Evolutionary conservation across 2,797 vertebrate genomes (phyloP), one percentile per base, ranked within the genome.

Genomic region (Sibirionetta formosa): DNA sequence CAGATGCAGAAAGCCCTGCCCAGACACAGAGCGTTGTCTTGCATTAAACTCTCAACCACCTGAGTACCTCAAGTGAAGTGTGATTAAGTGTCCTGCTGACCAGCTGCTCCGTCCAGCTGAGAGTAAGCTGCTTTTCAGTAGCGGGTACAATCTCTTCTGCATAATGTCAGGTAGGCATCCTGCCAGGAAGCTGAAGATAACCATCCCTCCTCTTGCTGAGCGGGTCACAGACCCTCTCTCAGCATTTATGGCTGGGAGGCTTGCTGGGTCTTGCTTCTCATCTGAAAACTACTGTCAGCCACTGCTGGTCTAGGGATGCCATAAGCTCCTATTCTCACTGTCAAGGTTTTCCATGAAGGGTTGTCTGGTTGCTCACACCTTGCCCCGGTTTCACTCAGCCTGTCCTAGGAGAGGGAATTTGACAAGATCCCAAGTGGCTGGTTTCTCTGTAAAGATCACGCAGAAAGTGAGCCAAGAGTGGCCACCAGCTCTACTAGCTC

Each of bases 11-110:
- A 88, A 1, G 2, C 35, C 57, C n/a, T 82, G 33, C 29, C 36
- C 71, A 86, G 91, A 40, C 78, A 57, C 3, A 16, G 33, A 94
- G 48, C 33, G 57, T 78, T 85, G 69, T 76, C 76, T 90, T 82
- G 40, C 64, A 75, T 70, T 90, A 82, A 92, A 60, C 60, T 88
- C 68, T 93, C 60, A 68, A 58, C 48, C 61, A 90, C 90, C 90
- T 96, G 94, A 94, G 68, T 38, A 71, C 83, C 73, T 94, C 70
- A 78, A 80, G 53, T 73, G 78, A 91, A 81, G 53, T 71, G 33
- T 94, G 60, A 82, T 75, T 82, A 85, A 87, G 42, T 65, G 83
- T 92, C 53, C 75, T 82, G 75, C 86, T 78, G 90, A 82, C 61
- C 86, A 95, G 64, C 71, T 93, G 86, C 50, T 92, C 69, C 5